Evolutionary conservation across 2,797 vertebrate genomes (phyloP).

Genomic region (Siniperca obscura): DNA sequence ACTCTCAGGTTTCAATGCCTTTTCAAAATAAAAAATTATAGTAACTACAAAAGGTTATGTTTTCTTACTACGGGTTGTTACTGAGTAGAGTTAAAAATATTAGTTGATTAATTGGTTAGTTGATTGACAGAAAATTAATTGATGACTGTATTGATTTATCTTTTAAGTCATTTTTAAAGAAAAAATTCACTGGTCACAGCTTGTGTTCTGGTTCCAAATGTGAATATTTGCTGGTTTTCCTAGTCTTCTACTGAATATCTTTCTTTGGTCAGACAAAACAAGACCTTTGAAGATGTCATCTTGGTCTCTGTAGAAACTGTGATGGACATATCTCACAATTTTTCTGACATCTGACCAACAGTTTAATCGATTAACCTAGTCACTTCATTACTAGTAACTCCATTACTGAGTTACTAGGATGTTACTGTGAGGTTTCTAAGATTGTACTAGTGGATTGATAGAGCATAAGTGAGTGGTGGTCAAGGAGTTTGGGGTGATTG

Average conservation of each 20-base stretch:
- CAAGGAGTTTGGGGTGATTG: not conserved
- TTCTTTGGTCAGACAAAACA: not conserved
- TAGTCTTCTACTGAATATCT: not conserved
- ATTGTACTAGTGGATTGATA: not conserved
- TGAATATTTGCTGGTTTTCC: not conserved
- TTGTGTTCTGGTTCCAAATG: not conserved
- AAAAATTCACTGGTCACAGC: too few relatives aligned
- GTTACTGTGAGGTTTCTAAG: not conserved
- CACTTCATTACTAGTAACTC: too few relatives aligned
- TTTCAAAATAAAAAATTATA: not conserved
- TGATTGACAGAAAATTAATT: not conserved
- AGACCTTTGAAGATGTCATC: not conserved
- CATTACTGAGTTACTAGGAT: not conserved
- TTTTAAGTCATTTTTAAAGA: too few relatives aligned
- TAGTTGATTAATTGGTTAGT: not conserved
- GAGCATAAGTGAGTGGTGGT: not conserved
- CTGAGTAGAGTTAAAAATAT: not conserved
- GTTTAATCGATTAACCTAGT: not conserved
- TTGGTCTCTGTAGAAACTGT: not conserved
- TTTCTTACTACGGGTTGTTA: not conserved
- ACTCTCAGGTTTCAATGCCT: not conserved
- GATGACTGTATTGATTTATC: not conserved
- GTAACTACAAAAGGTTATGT: not conserved
- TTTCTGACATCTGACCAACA: not conserved
- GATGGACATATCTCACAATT: not conserved